phyloP scores from a whole-genome alignment of 2,113 vertebrate species.

The Setophaga coronata region DNA sequence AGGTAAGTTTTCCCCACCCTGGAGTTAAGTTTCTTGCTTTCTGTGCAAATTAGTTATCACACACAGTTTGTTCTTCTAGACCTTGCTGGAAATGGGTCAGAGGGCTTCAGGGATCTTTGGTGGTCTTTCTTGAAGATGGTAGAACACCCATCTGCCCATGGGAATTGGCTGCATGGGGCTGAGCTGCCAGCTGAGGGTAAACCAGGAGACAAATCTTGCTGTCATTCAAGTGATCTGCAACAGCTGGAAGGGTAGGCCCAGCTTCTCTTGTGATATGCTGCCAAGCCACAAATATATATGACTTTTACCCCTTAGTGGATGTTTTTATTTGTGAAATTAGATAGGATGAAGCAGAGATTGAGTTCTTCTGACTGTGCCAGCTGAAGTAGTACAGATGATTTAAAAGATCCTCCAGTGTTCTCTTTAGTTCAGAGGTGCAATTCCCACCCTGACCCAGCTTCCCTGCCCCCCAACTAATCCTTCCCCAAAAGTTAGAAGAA shows the following conservation, averaged over 20 bases:
- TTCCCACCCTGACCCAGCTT: neutral
- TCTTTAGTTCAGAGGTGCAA: neutral
- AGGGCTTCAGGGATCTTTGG: neutral
- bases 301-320: neutral
- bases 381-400: neutral
- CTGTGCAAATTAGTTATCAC: neutral
- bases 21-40: neutral
- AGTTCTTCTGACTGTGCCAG: neutral
- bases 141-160: neutral
- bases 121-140: neutral
- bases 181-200: neutral
- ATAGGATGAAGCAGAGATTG: neutral
- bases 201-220: neutral
- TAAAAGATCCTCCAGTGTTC: neutral
- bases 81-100: neutral
- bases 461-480: too few species aligned
- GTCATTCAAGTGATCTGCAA: neutral
- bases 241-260: neutral
- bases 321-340: neutral
- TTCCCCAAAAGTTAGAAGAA: neutral
- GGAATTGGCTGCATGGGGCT: neutral
- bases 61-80: neutral
- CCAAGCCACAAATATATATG: neutral
- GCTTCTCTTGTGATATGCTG: neutral
- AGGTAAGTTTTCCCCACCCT: neutral